A percentile compares a stretch with the other conserved stretches of the same genome.
Conservation (phyloP, 2,888 invertebrate species). For the Chesias legatella region DNA sequence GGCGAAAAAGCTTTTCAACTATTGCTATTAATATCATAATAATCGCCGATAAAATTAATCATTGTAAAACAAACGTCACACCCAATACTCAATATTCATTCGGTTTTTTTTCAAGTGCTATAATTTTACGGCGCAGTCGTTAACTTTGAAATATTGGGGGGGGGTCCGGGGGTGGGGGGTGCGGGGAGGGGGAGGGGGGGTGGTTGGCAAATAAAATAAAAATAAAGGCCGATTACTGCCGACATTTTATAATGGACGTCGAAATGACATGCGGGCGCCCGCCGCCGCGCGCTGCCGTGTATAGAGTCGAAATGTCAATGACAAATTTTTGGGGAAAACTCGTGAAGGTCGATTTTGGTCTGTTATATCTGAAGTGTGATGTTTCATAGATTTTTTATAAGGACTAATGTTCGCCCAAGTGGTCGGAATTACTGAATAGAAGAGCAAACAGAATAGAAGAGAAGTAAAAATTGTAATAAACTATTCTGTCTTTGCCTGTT, state of each 20-base stretch:
- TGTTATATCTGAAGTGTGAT: too few relatives aligned
- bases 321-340: slow-evolving; percentile 9
- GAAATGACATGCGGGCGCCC: slow-evolving; percentile 78
- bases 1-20: slow-evolving; percentile 1
- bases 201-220: slow-evolving; percentile 75
- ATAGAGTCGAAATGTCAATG: slow-evolving; percentile 35
- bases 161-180: slow-evolving; percentile 42
- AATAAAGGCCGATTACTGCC: slow-evolving; percentile 76
- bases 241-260: slow-evolving; percentile 78
- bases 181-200: slow-evolving; percentile 45
- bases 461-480: too few relatives aligned
- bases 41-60: too few relatives aligned
- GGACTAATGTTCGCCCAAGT: too few relatives aligned
- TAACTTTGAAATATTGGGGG: slow-evolving; percentile 77
- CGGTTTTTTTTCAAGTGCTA: slow-evolving; percentile 64
- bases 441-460: too few relatives aligned
- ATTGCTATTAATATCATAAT: too few relatives aligned
- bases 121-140: slow-evolving; percentile 75
- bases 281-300: slow-evolving; percentile 39
- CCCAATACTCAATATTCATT: slow-evolving; percentile 57
- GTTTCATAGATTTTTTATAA: too few relatives aligned
- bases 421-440: too few relatives aligned
- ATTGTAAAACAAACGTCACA: slow-evolving; percentile 36
- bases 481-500: too few relatives aligned
- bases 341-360: slow-evolving; percentile 9